Evolutionary conservation across 2,113 vertebrate species (phyloP).

Genomic region (Lichenostomus cassidix): DNA sequence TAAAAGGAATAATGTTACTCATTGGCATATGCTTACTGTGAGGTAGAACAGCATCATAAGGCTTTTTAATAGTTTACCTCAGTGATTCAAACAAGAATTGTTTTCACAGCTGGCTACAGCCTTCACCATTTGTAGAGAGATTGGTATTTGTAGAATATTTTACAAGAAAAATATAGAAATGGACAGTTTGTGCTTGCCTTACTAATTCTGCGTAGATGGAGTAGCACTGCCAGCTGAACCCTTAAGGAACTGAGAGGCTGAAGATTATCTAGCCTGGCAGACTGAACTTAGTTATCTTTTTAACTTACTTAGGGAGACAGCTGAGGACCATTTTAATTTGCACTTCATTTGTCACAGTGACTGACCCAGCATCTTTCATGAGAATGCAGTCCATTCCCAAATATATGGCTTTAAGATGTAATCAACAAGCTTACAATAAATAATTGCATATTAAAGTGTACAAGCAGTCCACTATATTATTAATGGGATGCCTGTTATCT

Average conservation of each 20-base stretch:
- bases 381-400: not conserved
- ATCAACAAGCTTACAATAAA: conserved; percentile 11
- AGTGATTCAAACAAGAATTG: not conserved
- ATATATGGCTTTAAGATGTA: conserved; percentile 20
- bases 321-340: not conserved
- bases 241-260: not conserved
- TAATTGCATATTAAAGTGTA: not conserved
- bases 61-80: not conserved
- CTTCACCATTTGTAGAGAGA: not conserved
- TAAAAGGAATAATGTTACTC: not conserved
- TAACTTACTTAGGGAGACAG: not conserved
- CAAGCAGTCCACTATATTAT: not conserved
- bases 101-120: not conserved
- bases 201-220: not conserved
- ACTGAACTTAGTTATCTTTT: not conserved
- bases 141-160: not conserved
- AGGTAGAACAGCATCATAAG: not conserved
- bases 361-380: not conserved
- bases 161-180: not conserved
- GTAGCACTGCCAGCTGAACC: not conserved
- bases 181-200: not conserved
- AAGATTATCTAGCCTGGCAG: not conserved
- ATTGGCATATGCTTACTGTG: not conserved
- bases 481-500: not conserved
- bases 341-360: not conserved